These are phyloP conservation scores for Tetraneura akinire DNA, from an alignment of 1,140 invertebrate species.

Conservation along the genomic window DNA sequence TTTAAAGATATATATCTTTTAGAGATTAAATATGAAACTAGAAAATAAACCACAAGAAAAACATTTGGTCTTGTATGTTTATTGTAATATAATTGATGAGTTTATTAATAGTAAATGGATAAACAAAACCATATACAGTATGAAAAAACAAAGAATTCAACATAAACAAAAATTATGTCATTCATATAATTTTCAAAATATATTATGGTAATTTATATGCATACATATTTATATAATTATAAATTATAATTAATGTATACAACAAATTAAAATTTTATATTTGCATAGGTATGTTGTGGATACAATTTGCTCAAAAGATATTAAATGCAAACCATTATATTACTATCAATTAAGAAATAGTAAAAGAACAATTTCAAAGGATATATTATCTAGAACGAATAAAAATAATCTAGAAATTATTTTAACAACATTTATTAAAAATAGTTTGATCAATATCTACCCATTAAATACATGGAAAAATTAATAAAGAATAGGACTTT, in stretches of 20 bases:
- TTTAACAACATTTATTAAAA: neutral
- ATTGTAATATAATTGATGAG: neutral
- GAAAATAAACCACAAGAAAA: constrained; percentile 28
- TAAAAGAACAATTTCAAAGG: neutral
- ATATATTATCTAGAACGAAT: neutral
- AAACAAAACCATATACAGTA: neutral
- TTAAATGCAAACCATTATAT: constrained; percentile 11
- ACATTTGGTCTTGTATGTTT: constrained; percentile 24
- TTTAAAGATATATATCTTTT: too few species aligned
- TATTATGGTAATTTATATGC: constrained; percentile 11
- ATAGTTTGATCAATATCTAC: neutral
- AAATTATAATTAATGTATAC: neutral
- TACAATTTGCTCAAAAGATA: neutral
- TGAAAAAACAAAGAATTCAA: neutral
- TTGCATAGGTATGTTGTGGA: neutral
- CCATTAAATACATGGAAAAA: constrained; percentile 10
- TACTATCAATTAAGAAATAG: constrained; percentile 6
- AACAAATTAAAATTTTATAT: too few species aligned
- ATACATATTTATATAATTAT: too few species aligned
- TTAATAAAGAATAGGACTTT: neutral
- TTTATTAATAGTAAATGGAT: constrained; percentile 1
- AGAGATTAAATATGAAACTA: constrained; percentile 30
- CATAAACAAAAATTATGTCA: neutral
- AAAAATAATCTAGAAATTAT: constrained; percentile 5
- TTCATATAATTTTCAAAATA: neutral